Conservation (phyloP, 2,888 invertebrate species). For the Coelinius sp. region DNA sequence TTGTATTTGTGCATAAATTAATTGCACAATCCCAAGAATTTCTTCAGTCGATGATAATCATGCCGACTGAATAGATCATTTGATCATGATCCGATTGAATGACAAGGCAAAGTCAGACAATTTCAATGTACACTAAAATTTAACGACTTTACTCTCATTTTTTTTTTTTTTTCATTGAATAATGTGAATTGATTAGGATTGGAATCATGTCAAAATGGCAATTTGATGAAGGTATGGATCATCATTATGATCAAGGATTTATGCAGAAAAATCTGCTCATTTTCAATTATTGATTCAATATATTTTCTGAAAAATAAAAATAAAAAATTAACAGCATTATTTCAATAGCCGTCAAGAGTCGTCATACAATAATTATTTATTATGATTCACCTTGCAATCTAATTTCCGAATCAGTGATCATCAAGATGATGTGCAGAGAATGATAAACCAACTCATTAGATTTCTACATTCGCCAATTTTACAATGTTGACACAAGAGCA, state of each 20-base stretch:
- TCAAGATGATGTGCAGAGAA: not conserved
- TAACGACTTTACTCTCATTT: not conserved
- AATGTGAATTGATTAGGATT: not conserved
- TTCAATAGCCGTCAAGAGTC: no score
- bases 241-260: not conserved
- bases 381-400: conserved; percentile 31
- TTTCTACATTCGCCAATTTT: not conserved
- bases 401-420: conserved; percentile 23
- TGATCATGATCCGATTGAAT: conserved; percentile 4
- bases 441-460: not conserved
- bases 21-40: not conserved
- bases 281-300: no score
- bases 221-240: conserved; percentile 11
- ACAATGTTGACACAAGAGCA: conserved; percentile 9
- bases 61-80: not conserved
- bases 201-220: not conserved
- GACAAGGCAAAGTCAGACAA: not conserved
- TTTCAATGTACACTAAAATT: not conserved
- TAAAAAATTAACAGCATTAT: no score
- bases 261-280: not conserved
- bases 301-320: no score
- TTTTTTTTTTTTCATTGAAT: not conserved
- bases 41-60: not conserved
- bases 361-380: conserved; percentile 32
- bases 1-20: not conserved